phyloP scores from a whole-genome alignment of 2,797 vertebrate genomes.

The Coregonus ussuriensis region DNA sequence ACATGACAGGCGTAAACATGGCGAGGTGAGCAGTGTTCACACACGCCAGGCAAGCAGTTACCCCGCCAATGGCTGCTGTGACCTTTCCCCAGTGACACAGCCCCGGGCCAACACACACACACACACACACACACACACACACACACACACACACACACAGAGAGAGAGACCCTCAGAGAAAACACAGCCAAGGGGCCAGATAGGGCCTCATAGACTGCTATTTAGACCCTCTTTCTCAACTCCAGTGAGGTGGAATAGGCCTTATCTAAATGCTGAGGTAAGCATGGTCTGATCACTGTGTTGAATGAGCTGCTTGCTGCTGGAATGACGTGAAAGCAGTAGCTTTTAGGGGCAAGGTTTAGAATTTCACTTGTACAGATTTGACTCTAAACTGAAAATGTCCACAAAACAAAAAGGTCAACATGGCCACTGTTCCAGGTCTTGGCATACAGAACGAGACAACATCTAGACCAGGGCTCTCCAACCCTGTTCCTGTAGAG shows the following conservation, averaged over 20 bases:
- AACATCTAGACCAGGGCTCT: too few relatives aligned
- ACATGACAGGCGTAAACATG: conserved; percentile 57
- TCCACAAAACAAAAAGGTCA: too few relatives aligned
- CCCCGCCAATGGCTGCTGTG: conserved; percentile 37
- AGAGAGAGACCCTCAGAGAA: neutral
- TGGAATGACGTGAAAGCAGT: neutral
- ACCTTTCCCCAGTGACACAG: conserved; percentile 41
- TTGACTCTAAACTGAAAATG: too few relatives aligned
- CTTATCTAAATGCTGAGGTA: neutral
- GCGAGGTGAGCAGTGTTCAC: conserved; percentile 47
- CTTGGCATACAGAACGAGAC: too few relatives aligned
- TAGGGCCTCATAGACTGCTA: neutral
- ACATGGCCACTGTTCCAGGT: too few relatives aligned
- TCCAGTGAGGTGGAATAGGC: neutral
- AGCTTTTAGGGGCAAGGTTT: neutral
- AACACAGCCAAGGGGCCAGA: neutral
- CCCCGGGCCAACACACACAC: neutral
- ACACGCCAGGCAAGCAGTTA: conserved; percentile 51
- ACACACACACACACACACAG: neutral
- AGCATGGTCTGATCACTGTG: neutral
- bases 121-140: conserved; percentile 1
- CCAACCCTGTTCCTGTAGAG: too few relatives aligned
- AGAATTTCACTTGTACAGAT: too few relatives aligned
- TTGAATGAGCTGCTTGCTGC: neutral
- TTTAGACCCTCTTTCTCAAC: neutral